These are phyloP conservation scores for Pipistrellus pygmaeus DNA, from an alignment of 2,797 vertebrate species.

Conservation along the genomic window DNA sequence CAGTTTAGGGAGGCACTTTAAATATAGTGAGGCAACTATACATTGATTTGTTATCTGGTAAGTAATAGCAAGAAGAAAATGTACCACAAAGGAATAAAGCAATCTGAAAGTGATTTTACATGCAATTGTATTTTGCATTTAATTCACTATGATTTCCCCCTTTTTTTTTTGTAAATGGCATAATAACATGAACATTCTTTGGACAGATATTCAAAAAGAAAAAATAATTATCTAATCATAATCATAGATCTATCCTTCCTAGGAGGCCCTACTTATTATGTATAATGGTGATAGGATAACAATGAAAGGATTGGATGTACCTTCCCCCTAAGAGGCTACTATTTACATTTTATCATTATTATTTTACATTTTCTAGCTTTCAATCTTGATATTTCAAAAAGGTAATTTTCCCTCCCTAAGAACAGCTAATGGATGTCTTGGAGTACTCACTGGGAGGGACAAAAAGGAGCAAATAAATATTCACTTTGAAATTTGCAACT, in stretches of 20 bases:
- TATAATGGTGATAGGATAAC: conserved; percentile 65
- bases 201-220: conserved; percentile 19
- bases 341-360: conserved; percentile 74
- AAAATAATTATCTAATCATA: background rate
- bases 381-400: conserved; percentile 71
- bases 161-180: conserved; percentile 26
- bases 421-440: conserved; percentile 69
- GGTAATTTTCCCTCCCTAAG: conserved; percentile 22
- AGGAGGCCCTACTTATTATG: background rate
- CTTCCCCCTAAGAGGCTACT: conserved; percentile 53
- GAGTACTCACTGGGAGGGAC: conserved; percentile 64
- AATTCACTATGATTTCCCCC: background rate
- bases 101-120: background rate
- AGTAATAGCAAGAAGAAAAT: background rate
- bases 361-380: conserved; percentile 76
- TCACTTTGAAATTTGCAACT: conserved; percentile 65
- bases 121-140: background rate
- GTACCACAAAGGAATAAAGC: background rate
- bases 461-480: conserved; percentile 8
- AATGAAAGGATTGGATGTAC: conserved; percentile 45
- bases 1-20: background rate
- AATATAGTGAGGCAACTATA: background rate
- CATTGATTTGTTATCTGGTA: background rate
- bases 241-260: background rate
- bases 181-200: background rate